Evolutionary conservation across 2,888 invertebrate species (phyloP), one percentile per base, ranked within the genome.

Genomic region (Sialis fuliginosa): DNA sequence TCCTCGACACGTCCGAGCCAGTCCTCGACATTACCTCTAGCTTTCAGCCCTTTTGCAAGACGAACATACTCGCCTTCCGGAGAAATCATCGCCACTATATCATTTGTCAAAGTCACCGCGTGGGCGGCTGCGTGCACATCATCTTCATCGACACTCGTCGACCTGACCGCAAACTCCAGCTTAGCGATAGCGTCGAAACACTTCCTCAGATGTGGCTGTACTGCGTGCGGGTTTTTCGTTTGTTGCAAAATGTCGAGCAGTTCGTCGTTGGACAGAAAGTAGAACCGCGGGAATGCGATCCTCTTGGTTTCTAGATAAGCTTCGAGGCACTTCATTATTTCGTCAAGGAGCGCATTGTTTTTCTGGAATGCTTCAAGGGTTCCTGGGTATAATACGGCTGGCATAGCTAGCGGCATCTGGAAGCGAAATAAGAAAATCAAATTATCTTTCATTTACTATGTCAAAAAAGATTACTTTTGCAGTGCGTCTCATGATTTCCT

Each of bases 1-100:
- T 88, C 84, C 60, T 92, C 92, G 2, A 92, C 91, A 65, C 88
- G 90, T 2, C 85, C 79, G 6, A 92, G 66, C 91, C 91, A 92
- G 57, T 90, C 87, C 64, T 91, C 92, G 0, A 91, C 90, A 56
- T 90, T 89, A 0, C 91, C 91, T 46, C 90, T 72, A 0, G 87
- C 88, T 65, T 88, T 90, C 6, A 81, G 68, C 30, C 80, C 91
- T 69, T 81, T 87, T 44, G 81, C 81, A 7, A 92, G 71, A 41
- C 72, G 70, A 5, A 92, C 78, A 51, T 79, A 75, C 60, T 92
- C 92, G 12, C 81, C 81, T 66, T 92, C 92, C 0, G 91, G 90
- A 8, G 91, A 91, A 3, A 90, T 69, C 84, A 91, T 91, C 1
- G 88, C 87, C 13, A 85, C 61, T 33, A 92, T 91, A 58, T 91